Evolutionary conservation across 2,113 vertebrate species (phyloP), one percentile per base, ranked within the genome.

Genomic region (Toxotes jaculatrix): DNA sequence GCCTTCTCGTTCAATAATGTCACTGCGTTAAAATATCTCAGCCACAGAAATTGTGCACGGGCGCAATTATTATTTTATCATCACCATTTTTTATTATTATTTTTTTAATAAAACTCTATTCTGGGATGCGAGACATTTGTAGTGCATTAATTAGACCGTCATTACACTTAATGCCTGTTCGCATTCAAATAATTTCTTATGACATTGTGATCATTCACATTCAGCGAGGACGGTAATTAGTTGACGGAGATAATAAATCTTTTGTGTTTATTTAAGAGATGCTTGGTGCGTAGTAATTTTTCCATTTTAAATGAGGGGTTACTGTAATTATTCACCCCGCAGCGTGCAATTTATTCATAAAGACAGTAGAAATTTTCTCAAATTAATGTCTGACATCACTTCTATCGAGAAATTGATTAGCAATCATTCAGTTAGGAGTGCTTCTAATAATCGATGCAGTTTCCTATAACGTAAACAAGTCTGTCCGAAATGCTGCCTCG

Each of bases 141-240:
- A 55, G 27, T 34, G 55, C 55, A 71, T 77, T 70, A 62, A 87
- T 77, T 65, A 74, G 61, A 47, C 53, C 13, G 13, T 57, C n/a
- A 70, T 89, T 91, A 80, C 66, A 68, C 61, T n/a, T 80, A 40
- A 89, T 80, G 89, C 88, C 85, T 89, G 90, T 77, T 86, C 84
- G 66, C 74, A 76, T 83, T 93, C 83, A 87, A 56, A 79, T 91
- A 71, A 92, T 87, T 90, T 89, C 87, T 92, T 71, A 40, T 89
- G 91, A 88, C 88, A 89, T 74, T 80, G 89, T 72, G 89, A 93
- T 94, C 80, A 74, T 85, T 92, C 91, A 88, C 83, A 85, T 92
- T 91, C 83, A 82, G 79, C 49, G 77, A 63, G 32, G 76, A 83
- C 34, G 36, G 79, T 92, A 87, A 93, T 92, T 92, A 93, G 83